phyloP scores from a whole-genome alignment of 2,888 invertebrate species.

The Geotrupes spiniger region DNA sequence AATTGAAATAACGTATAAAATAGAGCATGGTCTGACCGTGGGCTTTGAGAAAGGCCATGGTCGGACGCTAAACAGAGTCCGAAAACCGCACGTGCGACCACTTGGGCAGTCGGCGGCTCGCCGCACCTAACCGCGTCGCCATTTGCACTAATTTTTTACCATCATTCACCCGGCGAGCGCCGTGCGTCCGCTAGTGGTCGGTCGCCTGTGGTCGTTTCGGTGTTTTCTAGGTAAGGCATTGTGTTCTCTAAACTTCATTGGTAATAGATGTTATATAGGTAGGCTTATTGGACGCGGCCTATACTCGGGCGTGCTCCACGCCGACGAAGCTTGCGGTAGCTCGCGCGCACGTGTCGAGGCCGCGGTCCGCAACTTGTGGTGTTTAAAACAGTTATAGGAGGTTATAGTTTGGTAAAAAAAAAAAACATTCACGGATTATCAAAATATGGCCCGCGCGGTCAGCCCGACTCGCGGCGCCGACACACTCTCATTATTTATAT shows the following conservation, averaged over 20 bases:
- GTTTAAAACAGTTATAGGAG: slow-evolving; percentile 31
- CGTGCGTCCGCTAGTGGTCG: not conserved
- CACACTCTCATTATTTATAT: slow-evolving; percentile 46
- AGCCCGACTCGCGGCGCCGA: slow-evolving; percentile 25
- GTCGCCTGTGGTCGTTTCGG: not conserved
- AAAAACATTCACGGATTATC: slow-evolving; percentile 29
- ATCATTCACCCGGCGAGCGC: not conserved
- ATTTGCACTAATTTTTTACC: not conserved
- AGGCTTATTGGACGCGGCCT: slow-evolving; percentile 33
- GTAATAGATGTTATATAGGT: slow-evolving; percentile 47
- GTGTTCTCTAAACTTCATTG: slow-evolving; percentile 47
- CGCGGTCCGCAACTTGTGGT: slow-evolving; percentile 25
- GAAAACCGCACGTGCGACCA: slow-evolving; percentile 8
- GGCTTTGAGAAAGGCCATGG: slow-evolving; percentile 13
- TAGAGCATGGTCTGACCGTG: slow-evolving; percentile 18
- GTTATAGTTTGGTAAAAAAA: slow-evolving; percentile 39
- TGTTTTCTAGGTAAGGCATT: slow-evolving; percentile 40
- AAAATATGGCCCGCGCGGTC: slow-evolving; percentile 27
- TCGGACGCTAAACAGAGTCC: slow-evolving; percentile 17
- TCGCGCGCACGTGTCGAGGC: slow-evolving; percentile 3
- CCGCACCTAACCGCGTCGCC: not conserved
- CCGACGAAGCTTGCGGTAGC: slow-evolving; percentile 6
- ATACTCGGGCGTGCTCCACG: not conserved
- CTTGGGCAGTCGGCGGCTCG: not conserved
- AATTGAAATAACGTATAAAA: slow-evolving; percentile 18